Percentiles rank a stretch among this genome's conserved stretches.
phyloP scores from a whole-genome alignment of 2,113 vertebrate species.

The Salvelinus namaycush region DNA sequence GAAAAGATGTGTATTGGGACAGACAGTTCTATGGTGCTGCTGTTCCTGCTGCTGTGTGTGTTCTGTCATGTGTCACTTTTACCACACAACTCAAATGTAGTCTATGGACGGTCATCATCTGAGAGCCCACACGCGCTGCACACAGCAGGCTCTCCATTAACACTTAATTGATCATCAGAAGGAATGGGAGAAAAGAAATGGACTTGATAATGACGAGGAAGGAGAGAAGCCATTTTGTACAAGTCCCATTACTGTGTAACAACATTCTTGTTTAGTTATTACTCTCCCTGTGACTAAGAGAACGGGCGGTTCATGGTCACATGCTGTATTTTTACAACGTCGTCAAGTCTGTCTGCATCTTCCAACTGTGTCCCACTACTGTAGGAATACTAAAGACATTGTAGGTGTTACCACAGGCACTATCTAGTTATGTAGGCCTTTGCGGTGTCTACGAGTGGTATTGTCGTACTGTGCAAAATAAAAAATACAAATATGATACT shows the following conservation, averaged over 20 bases:
- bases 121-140: conserved; percentile 11
- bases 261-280: conserved; percentile 79
- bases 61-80: conserved; percentile 65
- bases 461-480: neutral
- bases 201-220: conserved; percentile 71
- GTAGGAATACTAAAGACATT: neutral
- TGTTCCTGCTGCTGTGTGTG: conserved; percentile 31
- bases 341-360: neutral
- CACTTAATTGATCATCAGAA: conserved; percentile 78
- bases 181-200: conserved; percentile 71
- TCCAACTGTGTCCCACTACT: neutral
- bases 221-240: conserved; percentile 70
- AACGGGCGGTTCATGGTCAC: conserved; percentile 58
- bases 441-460: neutral
- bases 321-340: conserved; percentile 48
- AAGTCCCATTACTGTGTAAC: conserved; percentile 75
- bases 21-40: conserved; percentile 40
- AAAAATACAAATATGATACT: neutral
- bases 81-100: conserved; percentile 56
- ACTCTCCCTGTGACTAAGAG: conserved; percentile 75
- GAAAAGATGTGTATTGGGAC: conserved; percentile 26
- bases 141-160: conserved; percentile 76
- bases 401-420: too few relatives aligned
- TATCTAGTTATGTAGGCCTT: neutral
- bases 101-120: conserved; percentile 63